Evolutionary conservation across 2,797 vertebrate genomes (phyloP).

Genomic region (Sebastiscus tertius): DNA sequence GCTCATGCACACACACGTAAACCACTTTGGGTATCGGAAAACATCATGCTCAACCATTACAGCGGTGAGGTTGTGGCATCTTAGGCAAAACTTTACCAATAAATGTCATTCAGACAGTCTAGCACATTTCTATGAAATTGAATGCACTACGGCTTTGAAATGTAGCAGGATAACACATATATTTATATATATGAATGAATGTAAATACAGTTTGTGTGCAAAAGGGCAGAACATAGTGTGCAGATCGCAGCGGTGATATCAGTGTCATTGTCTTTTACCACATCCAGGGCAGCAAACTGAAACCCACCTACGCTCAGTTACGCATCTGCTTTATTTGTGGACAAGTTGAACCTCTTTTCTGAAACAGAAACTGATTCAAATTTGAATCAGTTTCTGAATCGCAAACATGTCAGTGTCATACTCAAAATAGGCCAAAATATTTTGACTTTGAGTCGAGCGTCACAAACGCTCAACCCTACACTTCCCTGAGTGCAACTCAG

Average conservation of each 20-base stretch:
- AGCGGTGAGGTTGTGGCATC: conserved; percentile 19
- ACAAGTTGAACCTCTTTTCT: neutral
- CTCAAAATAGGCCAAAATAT: neutral
- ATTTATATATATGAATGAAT: neutral
- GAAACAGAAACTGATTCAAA: neutral
- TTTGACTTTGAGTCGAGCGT: neutral
- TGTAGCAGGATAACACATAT: neutral
- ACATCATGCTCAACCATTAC: conserved; percentile 45
- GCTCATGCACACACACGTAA: neutral
- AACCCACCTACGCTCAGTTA: conserved; percentile 26
- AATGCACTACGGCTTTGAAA: neutral
- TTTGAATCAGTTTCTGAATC: too few species aligned
- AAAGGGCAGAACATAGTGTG: neutral
- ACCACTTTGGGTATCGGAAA: conserved; percentile 33
- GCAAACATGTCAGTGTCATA: neutral
- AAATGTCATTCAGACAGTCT: neutral
- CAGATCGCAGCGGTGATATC: conserved; percentile 24
- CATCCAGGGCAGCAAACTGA: conserved; percentile 33
- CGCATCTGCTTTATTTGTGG: conserved; percentile 28
- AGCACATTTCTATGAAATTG: neutral
- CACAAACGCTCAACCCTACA: neutral
- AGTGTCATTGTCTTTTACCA: conserved; percentile 7
- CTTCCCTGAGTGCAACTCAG: neutral
- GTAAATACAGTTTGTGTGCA: neutral
- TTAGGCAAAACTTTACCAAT: conserved; percentile 18